A percentile compares a stretch with the other conserved stretches of the same genome.
Conservation (phyloP, 2,797 vertebrate genomes). For the Malacoraja senta region DNA sequence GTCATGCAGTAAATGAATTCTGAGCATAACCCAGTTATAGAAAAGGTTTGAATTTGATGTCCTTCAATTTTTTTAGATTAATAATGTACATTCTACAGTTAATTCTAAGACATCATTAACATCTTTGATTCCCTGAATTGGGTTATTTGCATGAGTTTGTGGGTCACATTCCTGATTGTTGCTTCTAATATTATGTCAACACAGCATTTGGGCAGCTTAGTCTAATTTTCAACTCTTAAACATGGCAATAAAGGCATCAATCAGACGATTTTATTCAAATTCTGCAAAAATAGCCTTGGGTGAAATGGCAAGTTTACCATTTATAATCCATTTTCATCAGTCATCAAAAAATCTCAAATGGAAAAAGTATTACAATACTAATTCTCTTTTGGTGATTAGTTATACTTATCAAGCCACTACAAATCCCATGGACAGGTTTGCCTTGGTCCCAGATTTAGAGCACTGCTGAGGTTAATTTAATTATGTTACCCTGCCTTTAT, state of each 20-base stretch:
- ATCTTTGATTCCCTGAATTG: not conserved
- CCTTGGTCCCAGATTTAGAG: too few relatives aligned
- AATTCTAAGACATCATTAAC: not conserved
- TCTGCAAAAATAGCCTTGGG: not conserved
- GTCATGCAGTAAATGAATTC: not conserved
- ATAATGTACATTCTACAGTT: not conserved
- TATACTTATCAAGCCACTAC: too few relatives aligned
- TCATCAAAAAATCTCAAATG: too few relatives aligned
- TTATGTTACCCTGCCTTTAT: not conserved
- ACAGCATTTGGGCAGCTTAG: not conserved
- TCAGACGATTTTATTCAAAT: not conserved
- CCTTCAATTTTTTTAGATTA: not conserved
- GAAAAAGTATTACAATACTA: too few relatives aligned
- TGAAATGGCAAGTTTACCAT: not conserved
- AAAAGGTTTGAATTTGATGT: not conserved
- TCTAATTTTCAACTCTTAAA: not conserved
- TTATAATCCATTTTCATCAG: too few relatives aligned
- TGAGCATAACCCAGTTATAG: not conserved
- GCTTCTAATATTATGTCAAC: not conserved
- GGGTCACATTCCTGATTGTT: not conserved
- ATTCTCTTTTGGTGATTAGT: too few relatives aligned
- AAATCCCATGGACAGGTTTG: too few relatives aligned
- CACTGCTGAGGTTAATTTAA: not conserved
- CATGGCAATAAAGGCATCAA: not conserved
- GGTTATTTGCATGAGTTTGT: not conserved